A percentile compares a stretch with the other conserved stretches of the same genome.
Conservation (phyloP, 2,113 vertebrate genomes). For the Chitala chitala region DNA sequence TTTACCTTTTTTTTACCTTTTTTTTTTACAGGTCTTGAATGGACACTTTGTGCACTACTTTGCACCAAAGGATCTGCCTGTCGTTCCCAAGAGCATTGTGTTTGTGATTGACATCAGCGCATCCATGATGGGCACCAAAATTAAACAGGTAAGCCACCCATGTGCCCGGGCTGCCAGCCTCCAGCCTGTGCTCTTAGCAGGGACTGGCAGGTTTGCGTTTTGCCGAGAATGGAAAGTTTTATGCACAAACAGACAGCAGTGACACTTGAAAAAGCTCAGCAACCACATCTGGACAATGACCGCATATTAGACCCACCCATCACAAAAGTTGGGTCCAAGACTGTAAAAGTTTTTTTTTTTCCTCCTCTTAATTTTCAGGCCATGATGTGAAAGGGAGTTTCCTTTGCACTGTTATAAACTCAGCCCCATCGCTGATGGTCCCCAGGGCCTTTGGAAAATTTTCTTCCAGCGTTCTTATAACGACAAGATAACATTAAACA, state of each 20-base stretch:
- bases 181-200: no score
- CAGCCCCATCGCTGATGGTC: neutral
- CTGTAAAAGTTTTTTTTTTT: neutral
- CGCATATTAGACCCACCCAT: neutral
- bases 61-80: slow-evolving; percentile 86
- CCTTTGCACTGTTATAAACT: neutral
- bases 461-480: no score
- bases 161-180: no score
- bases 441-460: no score
- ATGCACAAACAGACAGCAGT: neutral
- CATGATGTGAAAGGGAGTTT: neutral
- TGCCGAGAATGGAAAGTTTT: neutral
- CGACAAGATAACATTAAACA: no score
- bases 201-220: neutral
- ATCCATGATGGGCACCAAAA: slow-evolving; percentile 88
- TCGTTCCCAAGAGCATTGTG: slow-evolving; percentile 85
- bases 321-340: neutral
- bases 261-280: neutral
- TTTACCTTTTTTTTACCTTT: neutral
- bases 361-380: neutral
- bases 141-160: slow-evolving; percentile 75
- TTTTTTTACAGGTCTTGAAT: slow-evolving; percentile 72
- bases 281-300: neutral
- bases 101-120: slow-evolving; percentile 94
- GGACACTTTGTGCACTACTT: slow-evolving; percentile 96